Conservation (phyloP, 2,797 vertebrate species). For the Centroberyx gerrardi region DNA sequence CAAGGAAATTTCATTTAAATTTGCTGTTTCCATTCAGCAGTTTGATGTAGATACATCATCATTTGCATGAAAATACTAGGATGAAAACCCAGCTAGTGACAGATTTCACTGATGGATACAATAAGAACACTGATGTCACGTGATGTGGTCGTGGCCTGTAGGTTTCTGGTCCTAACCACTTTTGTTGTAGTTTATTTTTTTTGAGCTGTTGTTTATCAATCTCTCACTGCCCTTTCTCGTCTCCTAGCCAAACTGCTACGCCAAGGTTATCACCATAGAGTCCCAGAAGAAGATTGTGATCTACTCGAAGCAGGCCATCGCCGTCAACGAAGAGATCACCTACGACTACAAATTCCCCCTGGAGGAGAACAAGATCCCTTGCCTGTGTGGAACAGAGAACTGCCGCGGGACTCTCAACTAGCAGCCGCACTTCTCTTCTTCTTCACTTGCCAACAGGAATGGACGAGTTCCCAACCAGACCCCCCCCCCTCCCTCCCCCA, state of each 20-base stretch:
- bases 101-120: not conserved
- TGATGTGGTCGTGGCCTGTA: not conserved
- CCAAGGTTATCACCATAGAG: constrained; percentile 97
- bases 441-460: constrained; percentile 13
- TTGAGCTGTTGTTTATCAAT: constrained; percentile 2
- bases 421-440: constrained; percentile 41
- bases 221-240: not conserved
- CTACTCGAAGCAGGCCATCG: constrained; percentile 95
- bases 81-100: no score
- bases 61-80: no score
- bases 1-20: no score
- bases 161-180: no score
- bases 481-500: not conserved
- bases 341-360: constrained; percentile 97
- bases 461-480: constrained; percentile 2
- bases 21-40: no score
- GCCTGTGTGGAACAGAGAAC: constrained; percentile 94
- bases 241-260: constrained; percentile 93
- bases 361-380: constrained; percentile 96
- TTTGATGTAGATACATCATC: no score
- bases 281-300: constrained; percentile 97
- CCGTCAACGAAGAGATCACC: constrained; percentile 95
- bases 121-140: not conserved
- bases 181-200: not conserved
- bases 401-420: constrained; percentile 95